Evolutionary conservation across 2,113 vertebrate genomes (phyloP).

Genomic region (Dipodomys ordii): DNA sequence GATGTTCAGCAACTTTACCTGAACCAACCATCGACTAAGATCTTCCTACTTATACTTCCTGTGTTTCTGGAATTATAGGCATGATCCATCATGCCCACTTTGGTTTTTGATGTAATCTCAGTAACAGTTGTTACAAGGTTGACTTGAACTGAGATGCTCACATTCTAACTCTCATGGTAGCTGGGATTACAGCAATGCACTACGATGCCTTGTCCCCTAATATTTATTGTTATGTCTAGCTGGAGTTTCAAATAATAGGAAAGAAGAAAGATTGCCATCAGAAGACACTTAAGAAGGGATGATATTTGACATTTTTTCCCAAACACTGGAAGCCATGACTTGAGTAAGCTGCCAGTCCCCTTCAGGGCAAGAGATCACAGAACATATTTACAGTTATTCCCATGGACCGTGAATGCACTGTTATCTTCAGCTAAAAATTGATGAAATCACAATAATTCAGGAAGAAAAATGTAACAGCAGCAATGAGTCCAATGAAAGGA

Average conservation of each 20-base stretch:
- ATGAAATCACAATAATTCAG: background rate
- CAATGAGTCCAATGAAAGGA: background rate
- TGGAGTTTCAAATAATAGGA: background rate
- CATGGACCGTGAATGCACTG: background rate
- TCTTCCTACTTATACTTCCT: too few species aligned
- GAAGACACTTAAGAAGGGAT: background rate
- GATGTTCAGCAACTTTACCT: too few species aligned
- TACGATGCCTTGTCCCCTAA: background rate
- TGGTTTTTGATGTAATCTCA: too few species aligned
- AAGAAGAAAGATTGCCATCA: background rate
- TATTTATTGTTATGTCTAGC: background rate
- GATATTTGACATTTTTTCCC: background rate
- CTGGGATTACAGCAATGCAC: too few species aligned
- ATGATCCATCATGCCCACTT: too few species aligned
- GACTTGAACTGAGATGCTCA: too few species aligned
- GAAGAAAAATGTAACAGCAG: background rate
- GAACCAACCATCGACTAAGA: too few species aligned
- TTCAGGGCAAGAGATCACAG: background rate
- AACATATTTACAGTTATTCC: slow-evolving; percentile 26
- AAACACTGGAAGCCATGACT: background rate
- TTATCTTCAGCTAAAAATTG: background rate
- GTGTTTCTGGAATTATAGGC: too few species aligned
- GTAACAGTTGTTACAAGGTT: too few species aligned
- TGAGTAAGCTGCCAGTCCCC: background rate
- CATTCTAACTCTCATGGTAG: too few species aligned